Percentiles rank a stretch among this genome's conserved stretches.
Evolutionary conservation across 1,140 invertebrate genomes (phyloP).

Genomic region (Rhagoletis zephyria): DNA sequence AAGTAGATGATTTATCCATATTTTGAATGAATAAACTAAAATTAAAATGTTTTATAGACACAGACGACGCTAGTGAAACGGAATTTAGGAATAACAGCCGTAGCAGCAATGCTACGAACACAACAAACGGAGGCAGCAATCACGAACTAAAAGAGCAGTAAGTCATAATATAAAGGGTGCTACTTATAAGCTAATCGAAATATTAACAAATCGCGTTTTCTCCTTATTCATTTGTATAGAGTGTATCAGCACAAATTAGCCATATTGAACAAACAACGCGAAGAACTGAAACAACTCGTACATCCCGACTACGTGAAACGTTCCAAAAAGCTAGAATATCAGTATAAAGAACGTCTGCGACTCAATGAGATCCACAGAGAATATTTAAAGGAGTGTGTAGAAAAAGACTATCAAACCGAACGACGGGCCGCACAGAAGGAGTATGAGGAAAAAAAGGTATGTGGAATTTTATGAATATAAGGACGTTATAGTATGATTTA

Average conservation of each 20-base stretch:
- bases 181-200: background rate
- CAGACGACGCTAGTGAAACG: slow-evolving; percentile 91
- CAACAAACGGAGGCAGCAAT: slow-evolving; percentile 62
- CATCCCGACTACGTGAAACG: slow-evolving; percentile 90
- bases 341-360: slow-evolving; percentile 84
- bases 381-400: slow-evolving; percentile 88
- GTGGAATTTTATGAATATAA: too few relatives aligned
- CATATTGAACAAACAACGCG: slow-evolving; percentile 89
- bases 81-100: slow-evolving; percentile 79
- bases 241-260: slow-evolving; percentile 95
- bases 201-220: slow-evolving; percentile 26
- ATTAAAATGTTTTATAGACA: slow-evolving; percentile 77
- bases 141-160: slow-evolving; percentile 92
- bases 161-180: slow-evolving; percentile 61
- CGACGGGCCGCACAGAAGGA: slow-evolving; percentile 90
- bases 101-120: slow-evolving; percentile 79
- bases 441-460: slow-evolving; percentile 92
- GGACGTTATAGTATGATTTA: too few relatives aligned
- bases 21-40: background rate
- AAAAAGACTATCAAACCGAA: slow-evolving; percentile 89
- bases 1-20: background rate
- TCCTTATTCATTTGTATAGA: slow-evolving; percentile 74
- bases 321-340: slow-evolving; percentile 86
- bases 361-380: slow-evolving; percentile 88
- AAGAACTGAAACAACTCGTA: slow-evolving; percentile 88